Evolutionary conservation across 2,888 invertebrate genomes (phyloP).

Genomic region (Deilephila porcellus): DNA sequence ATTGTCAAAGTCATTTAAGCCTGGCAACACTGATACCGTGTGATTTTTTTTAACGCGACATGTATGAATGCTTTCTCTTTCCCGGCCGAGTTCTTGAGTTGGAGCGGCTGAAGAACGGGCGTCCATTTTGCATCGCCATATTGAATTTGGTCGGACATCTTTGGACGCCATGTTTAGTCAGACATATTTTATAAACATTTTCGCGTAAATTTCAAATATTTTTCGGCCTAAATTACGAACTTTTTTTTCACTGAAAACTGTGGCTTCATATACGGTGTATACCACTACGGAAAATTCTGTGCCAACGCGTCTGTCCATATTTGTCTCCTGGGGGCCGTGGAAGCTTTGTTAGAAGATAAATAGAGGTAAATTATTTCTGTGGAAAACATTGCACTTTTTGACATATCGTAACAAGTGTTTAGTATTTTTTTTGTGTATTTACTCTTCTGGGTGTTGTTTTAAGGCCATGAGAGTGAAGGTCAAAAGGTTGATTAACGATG

Average conservation of each 20-base stretch:
- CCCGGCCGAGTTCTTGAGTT: conserved; percentile 54
- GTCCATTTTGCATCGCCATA: conserved; percentile 86
- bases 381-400: conserved; percentile 80
- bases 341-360: conserved; percentile 83
- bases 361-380: conserved; percentile 82
- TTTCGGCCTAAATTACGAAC: conserved; percentile 78
- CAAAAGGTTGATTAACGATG: conserved; percentile 60
- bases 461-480: conserved; percentile 68
- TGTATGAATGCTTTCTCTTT: conserved; percentile 61
- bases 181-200: conserved; percentile 91
- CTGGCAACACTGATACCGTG: conserved; percentile 61
- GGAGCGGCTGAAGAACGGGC: conserved; percentile 66
- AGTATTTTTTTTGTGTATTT: conserved; percentile 75
- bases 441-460: conserved; percentile 52
- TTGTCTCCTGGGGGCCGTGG: conserved; percentile 77
- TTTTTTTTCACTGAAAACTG: conserved; percentile 80
- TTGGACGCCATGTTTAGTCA: conserved; percentile 90
- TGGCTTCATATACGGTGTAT: conserved; percentile 68
- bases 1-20: neutral
- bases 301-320: conserved; percentile 77
- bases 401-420: conserved; percentile 82
- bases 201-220: conserved; percentile 86
- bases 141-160: conserved; percentile 87
- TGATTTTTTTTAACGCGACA: conserved; percentile 47
- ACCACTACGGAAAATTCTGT: conserved; percentile 72